Conservation (phyloP, 30 jellyfish, hydroid and myxozoan species). For the Nemopilema nomurai region DNA sequence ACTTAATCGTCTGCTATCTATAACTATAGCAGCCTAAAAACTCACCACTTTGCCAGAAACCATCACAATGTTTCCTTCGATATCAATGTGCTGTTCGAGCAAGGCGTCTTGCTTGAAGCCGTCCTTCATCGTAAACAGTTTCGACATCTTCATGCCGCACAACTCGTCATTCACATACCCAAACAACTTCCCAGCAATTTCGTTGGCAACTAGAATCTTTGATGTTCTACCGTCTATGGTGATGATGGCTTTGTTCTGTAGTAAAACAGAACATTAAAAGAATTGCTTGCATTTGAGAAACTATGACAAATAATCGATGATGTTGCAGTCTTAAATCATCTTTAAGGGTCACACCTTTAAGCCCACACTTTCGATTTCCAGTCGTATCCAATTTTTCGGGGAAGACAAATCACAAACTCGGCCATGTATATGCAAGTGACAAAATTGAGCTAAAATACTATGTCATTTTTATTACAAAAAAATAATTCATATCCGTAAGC, state of each 20-base stretch:
- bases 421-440: neutral
- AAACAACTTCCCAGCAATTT: conserved; percentile 77
- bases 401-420: neutral
- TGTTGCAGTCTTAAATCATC: too few relatives aligned
- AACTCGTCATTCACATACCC: conserved; percentile 65
- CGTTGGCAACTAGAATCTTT: conserved; percentile 72
- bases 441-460: too few relatives aligned
- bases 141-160: conserved; percentile 63
- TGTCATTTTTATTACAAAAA: too few relatives aligned
- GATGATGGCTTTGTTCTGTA: conserved; percentile 74
- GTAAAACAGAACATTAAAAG: neutral
- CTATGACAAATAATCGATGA: neutral
- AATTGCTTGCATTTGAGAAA: neutral
- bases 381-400: too few relatives aligned
- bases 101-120: conserved; percentile 69
- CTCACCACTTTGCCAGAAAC: conserved; percentile 87
- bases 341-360: too few relatives aligned
- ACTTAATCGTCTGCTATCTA: neutral
- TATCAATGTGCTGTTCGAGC: conserved; percentile 70
- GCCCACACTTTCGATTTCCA: too few relatives aligned
- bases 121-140: conserved; percentile 65
- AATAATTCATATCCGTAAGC: too few relatives aligned
- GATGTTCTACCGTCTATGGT: conserved; percentile 76
- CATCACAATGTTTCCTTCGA: conserved; percentile 79
- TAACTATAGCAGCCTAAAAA: neutral